Base-by-base conservation (phyloP, 1,140 invertebrate genomes). In the Branchinecta lindahli region DNA sequence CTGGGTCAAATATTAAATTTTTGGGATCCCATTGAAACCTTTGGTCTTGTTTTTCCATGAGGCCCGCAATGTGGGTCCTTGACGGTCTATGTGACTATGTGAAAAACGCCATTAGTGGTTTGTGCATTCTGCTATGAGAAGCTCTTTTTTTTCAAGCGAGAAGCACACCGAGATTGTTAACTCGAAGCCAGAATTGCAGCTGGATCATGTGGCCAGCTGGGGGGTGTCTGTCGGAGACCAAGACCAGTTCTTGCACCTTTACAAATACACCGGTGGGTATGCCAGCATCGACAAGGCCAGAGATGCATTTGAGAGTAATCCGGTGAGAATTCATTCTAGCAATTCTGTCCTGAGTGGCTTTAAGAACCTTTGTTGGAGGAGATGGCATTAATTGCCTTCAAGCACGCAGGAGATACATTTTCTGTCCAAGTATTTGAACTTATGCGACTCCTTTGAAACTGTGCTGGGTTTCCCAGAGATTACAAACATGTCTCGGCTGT, bases 221-320 rank as follows among this genome's bases (percentile, higher is more conserved):
- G 79, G 79, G 8, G 94, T 97, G 8, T 88, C 90, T 73, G 91
- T 97, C 66, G 96, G 96, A n/a, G 94, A 96, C 77, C 88, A 96
- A 81, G 95, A 98, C 83, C 94, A 98, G 81, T 91, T 91, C 45
- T 81, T 97, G 72, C 94, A 98, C 80, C 82, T 98, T 61, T 98
- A 94, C 94, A 87, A 87, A 75, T 96, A 94, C 77, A 89, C 85
- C 67, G 92, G 93, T 72, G 94, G 95, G 44, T 98, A 95, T 79
- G 85, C 89, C 74, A 87, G 86, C 71, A 87, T 96, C 75, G 92
- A 95, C 81, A 83, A 85, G 75, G 86, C 89, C 20, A 88, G 88
- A 77, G 79, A 83, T 71, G 80, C 87, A 21, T 83, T 94, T 67
- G 84, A 82, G 74, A 84, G 86, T 75, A 88, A 91, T 79, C 75